Evolutionary conservation across 30 jellyfish, hydroid and myxozoan species (phyloP).

Genomic region (Hydra vulgaris): DNA sequence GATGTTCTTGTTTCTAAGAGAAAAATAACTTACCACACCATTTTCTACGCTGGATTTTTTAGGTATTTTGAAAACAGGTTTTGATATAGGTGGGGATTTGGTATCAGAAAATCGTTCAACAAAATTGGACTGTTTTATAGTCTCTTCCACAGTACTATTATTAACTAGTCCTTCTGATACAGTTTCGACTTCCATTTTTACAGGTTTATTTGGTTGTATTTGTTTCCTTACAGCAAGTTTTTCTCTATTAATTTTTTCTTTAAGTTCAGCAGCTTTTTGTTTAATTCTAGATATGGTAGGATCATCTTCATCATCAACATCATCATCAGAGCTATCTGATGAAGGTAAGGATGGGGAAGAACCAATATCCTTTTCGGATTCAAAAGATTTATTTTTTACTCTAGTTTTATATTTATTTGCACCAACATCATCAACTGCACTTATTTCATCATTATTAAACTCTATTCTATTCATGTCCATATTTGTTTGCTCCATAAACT

Average conservation of each 20-base stretch:
- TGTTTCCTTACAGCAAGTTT: slow-evolving; percentile 2
- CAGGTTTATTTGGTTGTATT: not conserved
- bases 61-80: slow-evolving; percentile 19
- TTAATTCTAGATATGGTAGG: slow-evolving; percentile 13
- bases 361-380: not conserved
- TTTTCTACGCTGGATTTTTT: slow-evolving; percentile 17
- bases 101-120: not conserved
- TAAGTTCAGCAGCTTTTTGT: slow-evolving; percentile 24
- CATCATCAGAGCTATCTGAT: slow-evolving; percentile 21
- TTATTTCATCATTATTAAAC: not conserved
- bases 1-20: too few relatives aligned
- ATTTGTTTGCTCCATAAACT: not conserved
- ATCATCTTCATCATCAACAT: slow-evolving; percentile 9
- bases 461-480: not conserved
- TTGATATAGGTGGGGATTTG: not conserved
- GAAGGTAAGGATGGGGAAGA: slow-evolving; percentile 27
- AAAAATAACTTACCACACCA: slow-evolving; percentile 7
- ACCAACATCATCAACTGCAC: not conserved
- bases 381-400: not conserved
- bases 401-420: not conserved
- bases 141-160: not conserved
- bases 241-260: slow-evolving; percentile 3
- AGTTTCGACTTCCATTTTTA: slow-evolving; percentile 24
- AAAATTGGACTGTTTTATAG: not conserved
- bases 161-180: not conserved